A percentile compares a stretch with the other conserved stretches of the same genome.
phyloP scores from a whole-genome alignment of 2,888 invertebrate genomes.

The Pachydiplax longipennis region DNA sequence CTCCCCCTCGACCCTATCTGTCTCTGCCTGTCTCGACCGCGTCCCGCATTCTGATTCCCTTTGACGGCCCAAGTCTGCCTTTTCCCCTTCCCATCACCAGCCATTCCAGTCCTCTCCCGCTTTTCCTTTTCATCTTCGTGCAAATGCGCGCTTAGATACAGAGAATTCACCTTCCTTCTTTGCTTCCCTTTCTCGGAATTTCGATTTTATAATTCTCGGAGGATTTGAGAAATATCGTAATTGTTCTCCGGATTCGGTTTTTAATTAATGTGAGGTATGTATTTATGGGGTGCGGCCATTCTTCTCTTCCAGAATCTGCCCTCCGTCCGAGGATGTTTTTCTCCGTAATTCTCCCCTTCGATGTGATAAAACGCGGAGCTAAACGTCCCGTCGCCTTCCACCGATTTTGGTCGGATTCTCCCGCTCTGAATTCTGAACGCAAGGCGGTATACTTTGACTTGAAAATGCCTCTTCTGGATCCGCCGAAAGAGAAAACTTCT shows the following conservation, averaged over 20 bases:
- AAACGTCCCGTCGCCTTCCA: neutral
- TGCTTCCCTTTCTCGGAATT: neutral
- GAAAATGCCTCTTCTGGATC: no score
- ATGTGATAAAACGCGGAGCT: neutral
- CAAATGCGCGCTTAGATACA: neutral
- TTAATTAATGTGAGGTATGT: neutral
- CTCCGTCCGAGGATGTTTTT: neutral
- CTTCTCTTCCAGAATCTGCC: neutral
- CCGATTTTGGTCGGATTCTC: no score
- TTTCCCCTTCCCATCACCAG: neutral
- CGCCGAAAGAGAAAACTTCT: no score
- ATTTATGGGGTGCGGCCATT: neutral
- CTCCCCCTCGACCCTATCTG: conserved; percentile 31
- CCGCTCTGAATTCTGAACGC: no score
- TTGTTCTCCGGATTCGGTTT: neutral
- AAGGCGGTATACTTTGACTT: no score
- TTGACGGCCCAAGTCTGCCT: conserved; percentile 43
- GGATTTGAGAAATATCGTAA: neutral
- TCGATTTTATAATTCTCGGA: neutral
- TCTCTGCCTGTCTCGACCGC: conserved; percentile 38
- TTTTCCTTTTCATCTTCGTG: neutral
- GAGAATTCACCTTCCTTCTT: neutral
- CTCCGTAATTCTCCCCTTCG: neutral
- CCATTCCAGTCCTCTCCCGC: neutral
- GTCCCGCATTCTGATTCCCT: conserved; percentile 41